Base-by-base conservation (phyloP, 2,113 vertebrate genomes). In the Smithornis capensis region DNA sequence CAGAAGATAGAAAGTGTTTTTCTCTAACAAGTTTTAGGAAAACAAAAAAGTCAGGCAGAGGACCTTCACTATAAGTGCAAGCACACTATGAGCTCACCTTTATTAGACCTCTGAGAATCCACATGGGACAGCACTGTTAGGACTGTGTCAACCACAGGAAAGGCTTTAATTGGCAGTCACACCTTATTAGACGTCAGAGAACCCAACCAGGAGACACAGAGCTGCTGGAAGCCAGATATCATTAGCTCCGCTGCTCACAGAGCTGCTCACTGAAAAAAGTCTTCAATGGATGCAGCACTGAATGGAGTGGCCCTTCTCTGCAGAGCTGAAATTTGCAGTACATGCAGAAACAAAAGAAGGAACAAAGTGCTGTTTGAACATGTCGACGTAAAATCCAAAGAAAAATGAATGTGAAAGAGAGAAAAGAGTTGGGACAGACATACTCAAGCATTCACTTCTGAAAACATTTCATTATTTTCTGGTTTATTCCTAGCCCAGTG, bases 131-230 rank as follows among this genome's bases (percentile, higher is more conserved):
- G 76, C 6, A 0, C 94, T 73, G 83, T 69, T 91, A 89, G 87
- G 80, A 18, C 59, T 9, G 38, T 87, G 90, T 50, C 96, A 97
- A 89, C 96, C 92, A 96, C 94, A 81, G 94, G 96, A 95, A 68
- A 71, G 64, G 29, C 94, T 94, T 95, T 96, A 97, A 97, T 97
- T 96, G 96, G 92, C 94, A 95, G 90, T 86, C 91, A 93, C 94
- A 83, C 94, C 90, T 96, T 93, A 82, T 94, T 92, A 96, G 91
- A 95, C 2, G 47, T 81, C 92, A 87, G 89, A 94, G 96, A 93
- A 75, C 91, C 94, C 95, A 95, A 90, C 71, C 83, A 92, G 79
- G 73, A 95, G 90, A 67, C 64, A 37, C 76, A 38, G 92, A 95
- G 76, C 96, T 94, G 95, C 92, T 93, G 94, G 96, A 78, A 96